Percentiles rank a stretch among this genome's conserved stretches.
These are phyloP conservation scores for Lucinisca nassula DNA, from an alignment of 2,888 invertebrate genomes.

Conservation along the genomic window DNA sequence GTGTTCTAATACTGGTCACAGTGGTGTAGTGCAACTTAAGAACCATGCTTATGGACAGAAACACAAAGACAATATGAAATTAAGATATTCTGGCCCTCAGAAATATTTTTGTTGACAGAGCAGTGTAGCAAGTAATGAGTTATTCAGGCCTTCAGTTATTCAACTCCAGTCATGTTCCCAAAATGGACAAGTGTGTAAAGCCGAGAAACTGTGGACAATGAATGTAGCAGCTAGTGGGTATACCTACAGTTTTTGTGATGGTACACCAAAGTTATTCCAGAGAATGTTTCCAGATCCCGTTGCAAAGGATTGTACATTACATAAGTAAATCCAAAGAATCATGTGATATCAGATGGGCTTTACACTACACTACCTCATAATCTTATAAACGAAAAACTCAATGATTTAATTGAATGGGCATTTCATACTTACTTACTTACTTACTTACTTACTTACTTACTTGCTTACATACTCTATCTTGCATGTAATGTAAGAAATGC, in stretches of 20 bases:
- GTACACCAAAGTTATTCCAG: constrained; percentile 6
- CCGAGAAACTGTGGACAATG: not conserved
- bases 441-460: too few relatives aligned
- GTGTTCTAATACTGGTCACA: not conserved
- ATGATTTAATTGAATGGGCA: too few relatives aligned
- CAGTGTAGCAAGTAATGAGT: not conserved
- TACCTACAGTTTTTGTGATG: constrained; percentile 8
- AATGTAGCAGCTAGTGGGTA: not conserved
- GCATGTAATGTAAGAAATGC: too few relatives aligned
- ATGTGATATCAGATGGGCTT: constrained; percentile 20
- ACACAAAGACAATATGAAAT: not conserved
- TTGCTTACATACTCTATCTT: too few relatives aligned
- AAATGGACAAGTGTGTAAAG: not conserved
- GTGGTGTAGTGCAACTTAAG: not conserved
- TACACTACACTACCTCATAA: too few relatives aligned
- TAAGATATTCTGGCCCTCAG: not conserved
- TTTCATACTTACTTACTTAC: too few relatives aligned
- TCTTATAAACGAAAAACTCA: too few relatives aligned
- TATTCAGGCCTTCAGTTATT: too few relatives aligned
- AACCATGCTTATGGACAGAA: not conserved
- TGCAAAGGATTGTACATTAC: constrained; percentile 17
- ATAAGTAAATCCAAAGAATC: constrained; percentile 34
- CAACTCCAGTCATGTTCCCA: not conserved
- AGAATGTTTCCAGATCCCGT: constrained; percentile 28
- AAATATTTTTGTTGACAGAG: not conserved